A percentile compares a stretch with the other conserved stretches of the same genome.
phyloP scores from a whole-genome alignment of 35 echinoderm and acorn worm genomes.

The Strongylocentrotus purpuratus region DNA sequence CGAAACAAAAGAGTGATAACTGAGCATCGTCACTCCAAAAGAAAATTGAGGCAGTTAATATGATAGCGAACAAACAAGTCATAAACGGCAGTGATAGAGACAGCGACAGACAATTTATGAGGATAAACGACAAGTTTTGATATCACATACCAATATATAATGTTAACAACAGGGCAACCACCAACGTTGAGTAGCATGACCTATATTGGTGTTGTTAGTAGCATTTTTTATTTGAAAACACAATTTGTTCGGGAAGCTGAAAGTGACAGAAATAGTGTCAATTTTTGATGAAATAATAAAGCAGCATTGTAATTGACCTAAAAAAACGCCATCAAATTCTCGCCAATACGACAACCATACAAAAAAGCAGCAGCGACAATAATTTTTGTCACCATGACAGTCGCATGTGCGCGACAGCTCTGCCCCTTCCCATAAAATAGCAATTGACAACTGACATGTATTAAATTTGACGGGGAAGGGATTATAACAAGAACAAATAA shows the following conservation, averaged over 20 bases:
- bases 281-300: neutral
- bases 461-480: too few species aligned
- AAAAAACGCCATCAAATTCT: neutral
- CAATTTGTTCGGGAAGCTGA: neutral
- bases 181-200: neutral
- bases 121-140: neutral
- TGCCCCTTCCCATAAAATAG: neutral
- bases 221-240: neutral
- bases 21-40: neutral
- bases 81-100: neutral
- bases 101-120: neutral
- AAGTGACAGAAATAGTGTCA: neutral
- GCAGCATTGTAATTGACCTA: neutral
- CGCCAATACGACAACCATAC: neutral
- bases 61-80: neutral
- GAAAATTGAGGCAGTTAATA: neutral
- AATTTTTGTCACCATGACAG: neutral
- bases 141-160: neutral
- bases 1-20: neutral
- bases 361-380: neutral
- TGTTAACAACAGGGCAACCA: neutral
- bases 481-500: neutral
- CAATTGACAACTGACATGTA: too few species aligned
- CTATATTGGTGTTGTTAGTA: neutral
- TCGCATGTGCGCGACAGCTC: neutral